phyloP scores from a whole-genome alignment of 2,888 invertebrate species.

The Chironomus tentans region DNA sequence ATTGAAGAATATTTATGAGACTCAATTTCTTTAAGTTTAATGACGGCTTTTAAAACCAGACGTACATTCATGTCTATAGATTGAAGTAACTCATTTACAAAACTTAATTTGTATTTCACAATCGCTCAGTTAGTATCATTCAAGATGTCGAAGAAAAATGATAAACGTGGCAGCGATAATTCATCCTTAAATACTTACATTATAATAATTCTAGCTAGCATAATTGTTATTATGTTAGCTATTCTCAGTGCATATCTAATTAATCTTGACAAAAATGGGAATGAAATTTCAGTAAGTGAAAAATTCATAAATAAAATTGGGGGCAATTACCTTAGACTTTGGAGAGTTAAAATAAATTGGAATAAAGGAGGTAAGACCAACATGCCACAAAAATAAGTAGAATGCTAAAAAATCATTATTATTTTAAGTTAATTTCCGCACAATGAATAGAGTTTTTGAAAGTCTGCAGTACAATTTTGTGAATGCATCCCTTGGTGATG shows the following conservation, averaged over 20 bases:
- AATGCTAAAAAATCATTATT: too few relatives aligned
- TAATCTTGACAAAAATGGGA: background rate
- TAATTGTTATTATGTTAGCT: background rate
- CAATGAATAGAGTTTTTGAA: conserved; percentile 1
- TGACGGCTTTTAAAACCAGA: too few relatives aligned
- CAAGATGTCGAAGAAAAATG: background rate
- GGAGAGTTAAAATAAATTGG: background rate
- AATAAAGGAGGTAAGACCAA: background rate
- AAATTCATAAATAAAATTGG: too few relatives aligned
- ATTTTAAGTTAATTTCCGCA: background rate
- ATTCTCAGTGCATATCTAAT: background rate
- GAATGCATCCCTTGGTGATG: background rate
- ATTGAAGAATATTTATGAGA: too few relatives aligned
- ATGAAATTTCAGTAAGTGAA: background rate
- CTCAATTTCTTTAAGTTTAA: too few relatives aligned
- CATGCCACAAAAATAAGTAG: too few relatives aligned
- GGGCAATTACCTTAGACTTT: background rate
- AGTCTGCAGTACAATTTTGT: background rate
- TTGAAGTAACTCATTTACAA: too few relatives aligned
- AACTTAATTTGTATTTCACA: background rate
- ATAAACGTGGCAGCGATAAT: background rate
- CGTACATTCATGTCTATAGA: too few relatives aligned
- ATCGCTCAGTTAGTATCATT: background rate
- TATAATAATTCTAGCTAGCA: background rate
- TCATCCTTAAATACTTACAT: background rate